Base-by-base conservation (phyloP, 2,797 vertebrate species). In the Hemibagrus guttatus region DNA sequence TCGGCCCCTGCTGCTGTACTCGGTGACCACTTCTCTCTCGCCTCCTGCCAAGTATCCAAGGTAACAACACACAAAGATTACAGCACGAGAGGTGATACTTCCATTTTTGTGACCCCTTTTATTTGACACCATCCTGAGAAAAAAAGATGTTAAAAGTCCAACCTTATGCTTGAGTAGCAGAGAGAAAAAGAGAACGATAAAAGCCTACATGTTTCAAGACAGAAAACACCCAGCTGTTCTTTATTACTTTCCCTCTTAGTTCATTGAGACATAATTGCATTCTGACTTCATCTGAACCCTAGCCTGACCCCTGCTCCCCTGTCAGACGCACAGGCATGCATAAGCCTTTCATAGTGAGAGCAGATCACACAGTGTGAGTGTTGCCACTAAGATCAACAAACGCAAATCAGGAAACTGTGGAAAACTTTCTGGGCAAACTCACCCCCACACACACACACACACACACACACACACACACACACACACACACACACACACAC, bases 261-360 rank as follows among this genome's bases (percentile, higher is more conserved):
- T 96, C 95, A 95, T 95, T 96, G 94, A 96, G 94, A 94, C 93
- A 94, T 96, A 96, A 96, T 96, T 96, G 95, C 94, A 96, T 95
- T 96, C 95, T 96, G 95, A 96, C 96, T 96, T 96, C 96, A 96
- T 96, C 93, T 92, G 93, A 95, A 95, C 95, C 95, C 94, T 95
- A 95, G 94, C 91, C 92, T 95, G 94, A 96, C 95, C 95, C 95
- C 93, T 95, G 94, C 93, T 94, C 94, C 92, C 93, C 93, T 84
- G 83, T 90, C 90, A 89, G 85, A 88, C 80, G 83, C 81, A 86
- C 85, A 90, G 84, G 87, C 83, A 81, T 84, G n/a, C 63, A 87
- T 93, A 92, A 91, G 91, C 92, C 91, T 89, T 86, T 92, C 92
- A 89, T 91, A 93, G 93, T 92, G 92, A 93, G 92, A 93, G 94